Percentiles rank a stretch among this genome's conserved stretches.
Evolutionary conservation across 1,140 invertebrate species (phyloP).

Genomic region (Penaeus japonicus): DNA sequence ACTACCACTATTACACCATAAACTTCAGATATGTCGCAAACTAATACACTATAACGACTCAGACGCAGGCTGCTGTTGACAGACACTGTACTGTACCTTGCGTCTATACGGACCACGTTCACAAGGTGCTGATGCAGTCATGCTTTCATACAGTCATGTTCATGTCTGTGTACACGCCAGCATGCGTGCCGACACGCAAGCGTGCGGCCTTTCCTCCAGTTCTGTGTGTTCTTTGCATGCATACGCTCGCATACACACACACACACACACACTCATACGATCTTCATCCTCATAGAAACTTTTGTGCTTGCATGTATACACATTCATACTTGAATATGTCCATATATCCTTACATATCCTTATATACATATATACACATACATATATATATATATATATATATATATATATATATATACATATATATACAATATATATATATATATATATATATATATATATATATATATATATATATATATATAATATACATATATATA

Average conservation of each 20-base stretch:
- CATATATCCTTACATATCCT: not conserved
- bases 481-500: not conserved
- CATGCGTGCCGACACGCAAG: no score
- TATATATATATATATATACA: not conserved
- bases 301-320: not conserved
- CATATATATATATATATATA: not conserved
- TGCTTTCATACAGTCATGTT: no score
- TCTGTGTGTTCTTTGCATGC: not conserved
- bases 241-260: not conserved
- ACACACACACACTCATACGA: not conserved
- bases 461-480: not conserved
- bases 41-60: no score
- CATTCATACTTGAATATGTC: not conserved
- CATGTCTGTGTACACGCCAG: no score
- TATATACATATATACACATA: not conserved
- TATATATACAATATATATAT: not conserved
- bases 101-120: no score
- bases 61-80: no score
- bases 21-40: no score
- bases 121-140: no score
- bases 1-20: no score
- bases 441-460: not conserved
- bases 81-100: no score
- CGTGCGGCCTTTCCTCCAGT: no score
- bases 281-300: not conserved